Base-by-base conservation (phyloP, 1,140 invertebrate species). In the Vanessa tameamea region DNA sequence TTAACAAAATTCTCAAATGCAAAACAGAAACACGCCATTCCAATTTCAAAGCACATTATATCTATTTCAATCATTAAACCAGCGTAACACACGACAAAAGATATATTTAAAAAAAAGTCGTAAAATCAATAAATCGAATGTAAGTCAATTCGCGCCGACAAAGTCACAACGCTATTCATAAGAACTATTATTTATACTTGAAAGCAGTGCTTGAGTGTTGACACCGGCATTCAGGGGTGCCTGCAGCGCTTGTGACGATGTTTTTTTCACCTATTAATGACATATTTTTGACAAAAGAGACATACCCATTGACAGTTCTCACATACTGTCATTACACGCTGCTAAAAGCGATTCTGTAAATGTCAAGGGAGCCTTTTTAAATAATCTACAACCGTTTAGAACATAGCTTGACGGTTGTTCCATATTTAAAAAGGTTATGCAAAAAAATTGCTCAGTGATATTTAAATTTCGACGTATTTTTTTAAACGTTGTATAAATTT, bases 181-280 rank as follows among this genome's bases (percentile, higher is more conserved):
- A 71, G 50, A 84, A 67, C 84, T 85, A 90, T 90, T 92, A 91
- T 92, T 92, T 92, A 90, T 84, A 92, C 85, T 90, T 82, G 78
- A 87, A 83, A 89, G 79, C 84, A 75, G 66, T 79, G 55, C 20
- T 84, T 75, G 82, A 90, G 89, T 92, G 90, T 90, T 90, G 90
- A 92, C 90, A 92, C 77, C 80, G 80, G 85, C 85, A 92, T 92
- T 90, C 85, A 88, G 76, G 82, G 90, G 88, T 53, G 26, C 59
- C 61, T 61, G 64, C 11, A 48, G 88, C 82, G 86, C 78, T 79
- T 83, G 78, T 86, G 81, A 84, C 80, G 81, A 74, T 86, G 37
- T 88, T 90, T 91, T 88, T 90, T 88, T 72, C 67, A 64, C 69
- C 61, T 81, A 88, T 89, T 90, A 92, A 90, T 90, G 90, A 87